phyloP scores from a whole-genome alignment of 2,113 vertebrate species.

The Xenopus tropicalis region DNA sequence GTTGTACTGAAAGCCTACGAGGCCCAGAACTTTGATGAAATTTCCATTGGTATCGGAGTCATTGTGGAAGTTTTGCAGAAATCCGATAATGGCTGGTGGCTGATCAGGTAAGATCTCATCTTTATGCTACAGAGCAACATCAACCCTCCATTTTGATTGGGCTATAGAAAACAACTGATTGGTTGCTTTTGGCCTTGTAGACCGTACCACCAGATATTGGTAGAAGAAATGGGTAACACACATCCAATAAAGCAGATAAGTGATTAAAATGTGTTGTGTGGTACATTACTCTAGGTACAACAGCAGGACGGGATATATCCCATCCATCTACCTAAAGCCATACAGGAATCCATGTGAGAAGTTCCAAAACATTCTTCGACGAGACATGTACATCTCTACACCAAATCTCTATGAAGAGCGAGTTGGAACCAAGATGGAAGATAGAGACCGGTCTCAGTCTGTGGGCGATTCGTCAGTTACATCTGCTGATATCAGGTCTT shows the following conservation, averaged over 20 bases:
- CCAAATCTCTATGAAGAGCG: slow-evolving; percentile 51
- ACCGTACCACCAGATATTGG: too few relatives aligned
- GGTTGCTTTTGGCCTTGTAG: too few relatives aligned
- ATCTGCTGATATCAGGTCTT: slow-evolving; percentile 33
- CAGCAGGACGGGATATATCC: slow-evolving; percentile 69
- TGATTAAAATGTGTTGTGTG: neutral
- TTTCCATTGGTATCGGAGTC: slow-evolving; percentile 71
- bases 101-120: slow-evolving; percentile 67
- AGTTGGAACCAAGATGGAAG: neutral
- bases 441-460: neutral
- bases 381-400: slow-evolving; percentile 53
- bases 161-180: too few relatives aligned
- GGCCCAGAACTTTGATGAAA: slow-evolving; percentile 68
- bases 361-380: slow-evolving; percentile 54
- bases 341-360: slow-evolving; percentile 72
- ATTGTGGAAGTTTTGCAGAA: slow-evolving; percentile 73
- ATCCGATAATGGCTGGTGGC: slow-evolving; percentile 85
- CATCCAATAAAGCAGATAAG: too few relatives aligned
- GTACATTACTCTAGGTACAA: slow-evolving; percentile 63
- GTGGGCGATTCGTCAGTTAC: slow-evolving; percentile 20
- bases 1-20: slow-evolving; percentile 63
- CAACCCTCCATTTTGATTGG: neutral
- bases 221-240: too few relatives aligned
- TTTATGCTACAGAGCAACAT: neutral
- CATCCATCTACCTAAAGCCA: slow-evolving; percentile 76